Base-by-base conservation (phyloP, 37 sponge, comb jelly and placozoan genomes). In the Beroe ovata region DNA sequence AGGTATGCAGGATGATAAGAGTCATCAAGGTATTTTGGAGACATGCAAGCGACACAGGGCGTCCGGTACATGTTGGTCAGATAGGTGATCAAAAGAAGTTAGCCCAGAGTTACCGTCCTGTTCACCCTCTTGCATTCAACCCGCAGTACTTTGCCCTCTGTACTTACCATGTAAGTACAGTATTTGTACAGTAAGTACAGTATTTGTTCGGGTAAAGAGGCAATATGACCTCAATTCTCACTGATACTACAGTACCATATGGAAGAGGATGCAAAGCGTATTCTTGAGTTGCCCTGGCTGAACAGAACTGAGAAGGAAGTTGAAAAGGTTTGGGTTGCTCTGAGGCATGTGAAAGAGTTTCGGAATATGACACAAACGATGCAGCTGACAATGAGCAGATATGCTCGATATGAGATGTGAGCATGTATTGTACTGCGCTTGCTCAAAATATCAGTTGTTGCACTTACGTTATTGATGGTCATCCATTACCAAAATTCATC, bases 1-100 rank as follows among this genome's bases (percentile, higher is more conserved):
- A 77, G 84, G 54, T 77, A 21, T 42, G 42, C n/a, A 42, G 28
- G 1, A 77, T 77, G 84, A 77, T 77, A 38, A 39, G 54, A 23
- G 84, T 40, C 22, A 42, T 77, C 19, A 39, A 42, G 8, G 54
- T 77, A 29, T 77, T 77, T 35, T 35, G 54, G 54, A 30, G 33
- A 40, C 84, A 77, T 77, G 84, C 84, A 8, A 33, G 84, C 6
- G 84, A 77, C 84, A 77, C 84, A 42, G 84, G 84, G 6, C 84
- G 84, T 11, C 84, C 84, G 6, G 84, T 77, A 16, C 54, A 42
- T 19, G 84, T 77, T 42, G 84, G 38, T 4, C 35, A 11, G n/a
- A 6, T 77, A 4, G 23, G 38, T 4, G 38, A 41, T 39, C 54
- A 42, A 32, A 40, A 23, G 84, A 20, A 36, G 23, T 42, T 42